These are phyloP conservation scores for Petrocephalus schoutedeni DNA, from an alignment of 2,797 vertebrate genomes.

Conservation along the genomic window DNA sequence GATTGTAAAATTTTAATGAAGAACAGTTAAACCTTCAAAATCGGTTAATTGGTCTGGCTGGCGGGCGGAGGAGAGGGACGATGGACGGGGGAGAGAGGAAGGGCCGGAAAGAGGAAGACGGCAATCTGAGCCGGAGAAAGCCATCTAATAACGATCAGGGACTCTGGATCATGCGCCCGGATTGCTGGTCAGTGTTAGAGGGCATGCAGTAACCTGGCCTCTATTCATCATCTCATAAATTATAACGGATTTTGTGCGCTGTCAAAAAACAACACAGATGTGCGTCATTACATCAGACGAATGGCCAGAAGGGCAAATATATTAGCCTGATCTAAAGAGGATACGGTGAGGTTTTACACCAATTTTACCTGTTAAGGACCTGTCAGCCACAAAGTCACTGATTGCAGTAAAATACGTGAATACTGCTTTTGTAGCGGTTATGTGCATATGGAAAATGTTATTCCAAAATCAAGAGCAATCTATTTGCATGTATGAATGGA, in stretches of 20 bases:
- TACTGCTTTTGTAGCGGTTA: neutral
- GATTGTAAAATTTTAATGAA: conserved; percentile 57
- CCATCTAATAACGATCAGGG: neutral
- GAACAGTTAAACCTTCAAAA: conserved; percentile 28
- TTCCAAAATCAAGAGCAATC: neutral
- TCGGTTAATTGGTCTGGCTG: conserved; percentile 23
- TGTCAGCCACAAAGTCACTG: neutral
- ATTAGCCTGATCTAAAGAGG: neutral
- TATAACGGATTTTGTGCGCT: neutral
- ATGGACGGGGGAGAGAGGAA: neutral
- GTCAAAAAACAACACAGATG: neutral
- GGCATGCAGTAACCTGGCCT: neutral
- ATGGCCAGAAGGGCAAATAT: neutral
- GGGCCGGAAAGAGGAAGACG: neutral
- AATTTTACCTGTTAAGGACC: neutral
- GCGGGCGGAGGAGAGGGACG: neutral
- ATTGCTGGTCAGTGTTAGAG: neutral
- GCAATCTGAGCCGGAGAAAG: neutral
- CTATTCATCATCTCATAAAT: neutral
- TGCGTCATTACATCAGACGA: neutral
- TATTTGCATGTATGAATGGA: neutral
- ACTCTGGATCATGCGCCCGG: neutral
- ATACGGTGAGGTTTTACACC: neutral
- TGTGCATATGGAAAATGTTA: neutral
- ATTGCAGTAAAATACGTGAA: neutral